phyloP scores from a whole-genome alignment of 2,113 vertebrate genomes.

The Centropristis striata region DNA sequence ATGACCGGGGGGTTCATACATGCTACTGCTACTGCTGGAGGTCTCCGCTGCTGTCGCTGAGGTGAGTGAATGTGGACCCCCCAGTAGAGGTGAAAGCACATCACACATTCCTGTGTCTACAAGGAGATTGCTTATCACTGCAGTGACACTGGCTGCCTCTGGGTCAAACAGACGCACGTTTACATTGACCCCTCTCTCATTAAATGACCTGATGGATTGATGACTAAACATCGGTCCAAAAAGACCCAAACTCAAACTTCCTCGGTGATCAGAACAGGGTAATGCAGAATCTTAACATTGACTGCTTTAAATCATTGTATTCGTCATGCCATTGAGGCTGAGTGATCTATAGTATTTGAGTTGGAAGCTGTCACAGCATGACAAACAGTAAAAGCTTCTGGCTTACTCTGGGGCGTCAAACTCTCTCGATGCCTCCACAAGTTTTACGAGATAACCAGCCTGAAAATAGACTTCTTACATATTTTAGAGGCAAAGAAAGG shows the following conservation, averaged over 20 bases:
- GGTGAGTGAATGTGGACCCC: constrained; percentile 75
- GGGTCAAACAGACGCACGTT: constrained; percentile 54
- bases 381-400: constrained; percentile 29
- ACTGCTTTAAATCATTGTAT: not conserved
- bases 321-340: not conserved
- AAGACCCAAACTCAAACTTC: not conserved
- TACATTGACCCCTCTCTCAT: not conserved
- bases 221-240: not conserved
- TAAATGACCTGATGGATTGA: not conserved
- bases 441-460: constrained; percentile 49
- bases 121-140: constrained; percentile 77
- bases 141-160: constrained; percentile 38
- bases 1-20: constrained; percentile 39
- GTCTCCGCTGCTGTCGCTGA: constrained; percentile 57
- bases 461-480: not conserved
- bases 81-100: constrained; percentile 71
- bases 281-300: not conserved
- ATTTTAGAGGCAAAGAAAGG: not conserved
- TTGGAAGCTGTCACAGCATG: constrained; percentile 47
- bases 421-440: constrained; percentile 30
- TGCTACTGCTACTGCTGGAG: constrained; percentile 67
- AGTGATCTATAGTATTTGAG: constrained; percentile 33
- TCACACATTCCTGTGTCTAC: constrained; percentile 73
- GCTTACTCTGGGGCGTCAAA: constrained; percentile 21
- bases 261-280: not conserved